These are phyloP conservation scores for Ganaspis brasiliensis DNA, from an alignment of 2,888 invertebrate species.

Conservation along the genomic window DNA sequence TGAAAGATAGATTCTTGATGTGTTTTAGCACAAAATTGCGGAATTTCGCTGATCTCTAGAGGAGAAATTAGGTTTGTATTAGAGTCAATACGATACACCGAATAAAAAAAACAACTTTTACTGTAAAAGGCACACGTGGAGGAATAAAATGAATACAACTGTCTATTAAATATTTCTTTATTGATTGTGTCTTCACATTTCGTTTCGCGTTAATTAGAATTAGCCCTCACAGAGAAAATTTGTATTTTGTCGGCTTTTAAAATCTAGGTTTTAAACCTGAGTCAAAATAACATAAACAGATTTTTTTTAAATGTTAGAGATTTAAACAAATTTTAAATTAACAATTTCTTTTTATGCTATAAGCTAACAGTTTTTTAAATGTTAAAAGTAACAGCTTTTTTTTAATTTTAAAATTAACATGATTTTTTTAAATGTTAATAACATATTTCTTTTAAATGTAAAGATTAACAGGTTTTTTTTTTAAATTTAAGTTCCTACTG, in stretches of 20 bases:
- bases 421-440: too few species aligned
- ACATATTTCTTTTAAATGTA: too few species aligned
- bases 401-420: too few species aligned
- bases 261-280: conserved; percentile 18
- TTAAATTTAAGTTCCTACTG: neutral
- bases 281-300: neutral
- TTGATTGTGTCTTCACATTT: conserved; percentile 14
- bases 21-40: conserved; percentile 45
- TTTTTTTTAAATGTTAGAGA: too few species aligned
- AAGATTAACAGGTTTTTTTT: neutral
- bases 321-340: too few species aligned
- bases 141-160: conserved; percentile 79
- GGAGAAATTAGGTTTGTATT: conserved; percentile 75
- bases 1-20: conserved; percentile 54
- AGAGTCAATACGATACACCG: conserved; percentile 72
- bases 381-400: conserved; percentile 14
- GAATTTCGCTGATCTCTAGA: conserved; percentile 59
- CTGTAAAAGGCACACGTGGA: conserved; percentile 76
- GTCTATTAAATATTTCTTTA: conserved; percentile 55
- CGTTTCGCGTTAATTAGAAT: neutral
- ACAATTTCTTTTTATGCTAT: too few species aligned
- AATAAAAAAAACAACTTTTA: conserved; percentile 72
- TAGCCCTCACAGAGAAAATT: conserved; percentile 16
- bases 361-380: too few species aligned
- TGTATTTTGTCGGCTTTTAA: neutral